Conservation (phyloP, 2,113 vertebrate species). For the Forbesichthys agassizii region DNA sequence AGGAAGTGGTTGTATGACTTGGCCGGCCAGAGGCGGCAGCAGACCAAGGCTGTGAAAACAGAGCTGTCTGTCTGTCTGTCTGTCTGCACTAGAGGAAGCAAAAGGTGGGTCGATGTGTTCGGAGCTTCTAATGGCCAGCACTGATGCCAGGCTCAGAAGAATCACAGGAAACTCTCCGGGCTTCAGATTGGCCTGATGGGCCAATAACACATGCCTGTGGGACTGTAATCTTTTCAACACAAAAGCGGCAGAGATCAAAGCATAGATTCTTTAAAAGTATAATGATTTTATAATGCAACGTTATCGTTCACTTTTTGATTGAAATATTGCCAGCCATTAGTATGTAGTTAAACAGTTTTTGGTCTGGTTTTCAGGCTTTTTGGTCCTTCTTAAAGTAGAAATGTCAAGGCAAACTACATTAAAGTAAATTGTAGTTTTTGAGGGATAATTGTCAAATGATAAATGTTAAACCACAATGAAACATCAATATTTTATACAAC, state of each 20-base stretch:
- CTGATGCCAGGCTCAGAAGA: slow-evolving; percentile 52
- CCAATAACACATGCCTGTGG: slow-evolving; percentile 6
- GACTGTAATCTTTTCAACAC: slow-evolving; percentile 11
- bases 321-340: too few relatives aligned
- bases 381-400: too few relatives aligned
- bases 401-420: not conserved
- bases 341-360: too few relatives aligned
- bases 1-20: slow-evolving; percentile 68
- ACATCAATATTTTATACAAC: not conserved
- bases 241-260: slow-evolving; percentile 5
- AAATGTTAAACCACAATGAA: slow-evolving; percentile 9
- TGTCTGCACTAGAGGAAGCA: slow-evolving; percentile 38
- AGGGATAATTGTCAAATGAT: not conserved
- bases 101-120: slow-evolving; percentile 18
- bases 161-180: slow-evolving; percentile 55
- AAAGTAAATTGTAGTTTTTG: not conserved
- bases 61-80: slow-evolving; percentile 37
- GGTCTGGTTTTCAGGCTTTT: too few relatives aligned
- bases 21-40: slow-evolving; percentile 45
- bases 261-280: not conserved
- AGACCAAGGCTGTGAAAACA: slow-evolving; percentile 56
- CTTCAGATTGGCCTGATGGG: slow-evolving; percentile 36
- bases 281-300: not conserved
- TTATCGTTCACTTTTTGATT: not conserved
- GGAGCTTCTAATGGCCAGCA: slow-evolving; percentile 41